Percentiles rank a stretch among this genome's conserved stretches.
phyloP scores from a whole-genome alignment of 2,888 invertebrate species.

The Meteorus cinctellus region DNA sequence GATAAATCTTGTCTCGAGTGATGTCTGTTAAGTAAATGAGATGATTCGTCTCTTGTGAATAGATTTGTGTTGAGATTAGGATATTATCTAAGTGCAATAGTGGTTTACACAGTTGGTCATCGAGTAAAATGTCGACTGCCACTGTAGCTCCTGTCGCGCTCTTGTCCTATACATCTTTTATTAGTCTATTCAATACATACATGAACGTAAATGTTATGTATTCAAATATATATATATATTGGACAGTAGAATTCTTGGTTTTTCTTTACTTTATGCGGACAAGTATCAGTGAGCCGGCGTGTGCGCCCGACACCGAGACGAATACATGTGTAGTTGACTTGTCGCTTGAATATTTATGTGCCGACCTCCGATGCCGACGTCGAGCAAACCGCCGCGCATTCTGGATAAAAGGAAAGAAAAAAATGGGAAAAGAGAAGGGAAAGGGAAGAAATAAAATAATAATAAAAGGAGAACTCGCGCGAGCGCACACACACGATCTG shows the following conservation, averaged over 20 bases:
- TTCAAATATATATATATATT: neutral
- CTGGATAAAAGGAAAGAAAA: slow-evolving; percentile 53
- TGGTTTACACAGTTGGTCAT: neutral
- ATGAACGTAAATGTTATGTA: neutral
- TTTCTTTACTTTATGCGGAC: neutral
- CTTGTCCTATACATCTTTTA: neutral
- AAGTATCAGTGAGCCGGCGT: slow-evolving; percentile 6
- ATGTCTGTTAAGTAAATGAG: slow-evolving; percentile 42
- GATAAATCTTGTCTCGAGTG: slow-evolving; percentile 28
- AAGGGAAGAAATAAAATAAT: neutral
- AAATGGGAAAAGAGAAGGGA: slow-evolving; percentile 15
- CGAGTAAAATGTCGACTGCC: neutral
- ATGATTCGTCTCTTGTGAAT: slow-evolving; percentile 44
- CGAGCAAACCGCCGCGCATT: slow-evolving; percentile 54
- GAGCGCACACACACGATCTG: slow-evolving; percentile 57
- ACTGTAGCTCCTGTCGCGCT: slow-evolving; percentile 6
- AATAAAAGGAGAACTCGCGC: neutral
- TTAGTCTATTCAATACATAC: neutral
- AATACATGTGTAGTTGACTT: slow-evolving; percentile 59
- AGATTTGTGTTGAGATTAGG: slow-evolving; percentile 41
- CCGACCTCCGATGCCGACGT: slow-evolving; percentile 52
- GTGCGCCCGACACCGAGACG: slow-evolving; percentile 50
- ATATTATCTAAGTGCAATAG: slow-evolving; percentile 22
- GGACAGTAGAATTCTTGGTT: neutral
- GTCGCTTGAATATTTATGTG: slow-evolving; percentile 54